Conservation (phyloP, 2,888 invertebrate species). For the Melieria picta region DNA sequence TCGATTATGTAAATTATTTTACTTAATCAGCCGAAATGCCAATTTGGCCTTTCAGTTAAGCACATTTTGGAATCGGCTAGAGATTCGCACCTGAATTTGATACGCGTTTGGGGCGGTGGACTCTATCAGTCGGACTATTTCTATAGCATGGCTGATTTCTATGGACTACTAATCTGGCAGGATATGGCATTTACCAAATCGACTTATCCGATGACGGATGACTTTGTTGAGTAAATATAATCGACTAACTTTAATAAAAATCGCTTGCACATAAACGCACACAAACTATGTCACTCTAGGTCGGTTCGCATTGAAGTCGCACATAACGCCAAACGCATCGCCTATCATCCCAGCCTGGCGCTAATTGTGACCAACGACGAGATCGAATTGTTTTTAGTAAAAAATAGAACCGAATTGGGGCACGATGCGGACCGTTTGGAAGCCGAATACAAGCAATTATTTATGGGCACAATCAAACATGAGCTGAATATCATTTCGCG, state of each 20-base stretch:
- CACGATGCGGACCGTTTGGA: conserved; percentile 70
- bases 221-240: conserved; percentile 72
- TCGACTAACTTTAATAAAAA: not conserved
- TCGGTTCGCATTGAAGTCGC: conserved; percentile 79
- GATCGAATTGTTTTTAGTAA: conserved; percentile 87
- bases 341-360: conserved; percentile 86
- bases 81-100: conserved; percentile 87
- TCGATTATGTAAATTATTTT: not conserved
- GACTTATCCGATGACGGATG: conserved; percentile 82
- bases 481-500: conserved; percentile 67
- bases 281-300: conserved; percentile 56
- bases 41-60: conserved; percentile 65
- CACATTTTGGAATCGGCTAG: conserved; percentile 77
- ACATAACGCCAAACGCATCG: conserved; percentile 83
- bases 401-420: conserved; percentile 77
- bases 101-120: conserved; percentile 97
- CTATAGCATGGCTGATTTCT: conserved; percentile 85
- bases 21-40: no score
- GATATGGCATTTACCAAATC: conserved; percentile 95
- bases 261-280: not conserved
- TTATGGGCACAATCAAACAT: conserved; percentile 78
- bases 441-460: conserved; percentile 83
- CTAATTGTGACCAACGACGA: conserved; percentile 96
- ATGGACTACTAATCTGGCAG: conserved; percentile 96
- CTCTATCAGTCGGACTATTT: conserved; percentile 91